A percentile compares a stretch with the other conserved stretches of the same genome.
Evolutionary conservation across 2,888 invertebrate species (phyloP).

Genomic region (Thereva nobilitata): DNA sequence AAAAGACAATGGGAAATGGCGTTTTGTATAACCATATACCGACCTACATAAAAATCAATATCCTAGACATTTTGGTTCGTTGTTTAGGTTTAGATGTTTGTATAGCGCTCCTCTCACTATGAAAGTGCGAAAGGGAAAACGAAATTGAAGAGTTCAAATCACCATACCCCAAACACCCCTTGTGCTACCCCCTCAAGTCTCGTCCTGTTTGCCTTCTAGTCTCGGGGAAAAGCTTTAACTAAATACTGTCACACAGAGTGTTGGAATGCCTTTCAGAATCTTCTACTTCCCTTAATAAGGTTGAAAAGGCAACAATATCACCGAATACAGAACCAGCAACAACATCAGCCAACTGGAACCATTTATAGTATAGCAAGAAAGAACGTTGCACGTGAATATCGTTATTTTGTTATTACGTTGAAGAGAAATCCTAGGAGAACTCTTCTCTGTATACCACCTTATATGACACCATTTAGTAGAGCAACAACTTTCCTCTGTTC

Average conservation of each 20-base stretch:
- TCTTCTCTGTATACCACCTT: conserved; percentile 15
- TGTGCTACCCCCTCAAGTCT: too few relatives aligned
- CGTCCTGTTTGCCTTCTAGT: too few relatives aligned
- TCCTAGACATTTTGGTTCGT: conserved; percentile 32
- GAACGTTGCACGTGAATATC: conserved; percentile 38
- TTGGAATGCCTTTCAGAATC: background rate
- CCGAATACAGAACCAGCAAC: too few relatives aligned
- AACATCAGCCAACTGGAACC: background rate
- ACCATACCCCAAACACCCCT: too few relatives aligned
- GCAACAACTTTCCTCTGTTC: conserved; percentile 25
- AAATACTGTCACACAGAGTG: too few relatives aligned
- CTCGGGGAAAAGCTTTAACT: too few relatives aligned
- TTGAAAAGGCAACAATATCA: background rate
- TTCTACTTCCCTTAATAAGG: conserved; percentile 18
- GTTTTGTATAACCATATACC: conserved; percentile 8
- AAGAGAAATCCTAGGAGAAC: conserved; percentile 24
- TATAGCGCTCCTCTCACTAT: too few relatives aligned
- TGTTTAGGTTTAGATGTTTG: background rate
- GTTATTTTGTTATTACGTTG: conserved; percentile 39
- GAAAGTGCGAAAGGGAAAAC: too few relatives aligned
- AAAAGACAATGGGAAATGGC: conserved; percentile 9
- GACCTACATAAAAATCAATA: conserved; percentile 41
- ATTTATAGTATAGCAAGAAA: background rate
- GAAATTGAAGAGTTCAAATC: too few relatives aligned
- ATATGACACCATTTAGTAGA: conserved; percentile 25